Percentiles rank a stretch among this genome's conserved stretches.
Conservation (phyloP, 2,888 invertebrate genomes). For the Hirudinaria manillensis region DNA sequence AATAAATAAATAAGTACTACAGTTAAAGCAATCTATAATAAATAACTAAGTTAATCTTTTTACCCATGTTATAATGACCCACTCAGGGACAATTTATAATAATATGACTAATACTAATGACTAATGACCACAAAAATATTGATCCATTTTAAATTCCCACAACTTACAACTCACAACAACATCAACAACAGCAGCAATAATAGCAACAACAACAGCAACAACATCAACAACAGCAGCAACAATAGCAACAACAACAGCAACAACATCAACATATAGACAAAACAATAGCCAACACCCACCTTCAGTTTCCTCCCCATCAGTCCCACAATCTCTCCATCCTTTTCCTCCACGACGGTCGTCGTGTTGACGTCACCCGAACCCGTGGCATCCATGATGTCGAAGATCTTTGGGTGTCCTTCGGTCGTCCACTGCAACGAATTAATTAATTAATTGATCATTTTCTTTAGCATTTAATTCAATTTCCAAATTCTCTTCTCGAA, state of each 20-base stretch:
- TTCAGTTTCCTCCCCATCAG: constrained; percentile 79
- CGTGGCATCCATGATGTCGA: constrained; percentile 89
- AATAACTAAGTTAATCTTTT: no score
- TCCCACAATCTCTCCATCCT: constrained; percentile 71
- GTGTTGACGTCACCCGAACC: constrained; percentile 96
- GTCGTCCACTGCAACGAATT: constrained; percentile 66
- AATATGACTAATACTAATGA: no score
- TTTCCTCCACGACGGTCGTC: constrained; percentile 66
- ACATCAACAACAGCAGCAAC: not conserved
- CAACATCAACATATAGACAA: not conserved
- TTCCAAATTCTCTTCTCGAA: no score
- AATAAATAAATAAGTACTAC: no score
- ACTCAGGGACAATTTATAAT: no score
- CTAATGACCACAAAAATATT: no score
- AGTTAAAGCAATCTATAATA: no score
- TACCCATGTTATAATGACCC: no score
- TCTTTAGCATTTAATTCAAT: not conserved
- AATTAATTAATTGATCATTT: not conserved
- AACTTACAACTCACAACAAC: no score
- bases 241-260: not conserved
- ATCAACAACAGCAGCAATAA: no score
- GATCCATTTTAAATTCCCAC: no score
- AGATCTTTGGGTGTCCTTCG: constrained; percentile 82
- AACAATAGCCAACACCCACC: constrained; percentile 57
- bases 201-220: no score